A percentile compares a stretch with the other conserved stretches of the same genome.
Evolutionary conservation across 1,140 invertebrate genomes (phyloP).

Genomic region (Hylyphantes graminicola): DNA sequence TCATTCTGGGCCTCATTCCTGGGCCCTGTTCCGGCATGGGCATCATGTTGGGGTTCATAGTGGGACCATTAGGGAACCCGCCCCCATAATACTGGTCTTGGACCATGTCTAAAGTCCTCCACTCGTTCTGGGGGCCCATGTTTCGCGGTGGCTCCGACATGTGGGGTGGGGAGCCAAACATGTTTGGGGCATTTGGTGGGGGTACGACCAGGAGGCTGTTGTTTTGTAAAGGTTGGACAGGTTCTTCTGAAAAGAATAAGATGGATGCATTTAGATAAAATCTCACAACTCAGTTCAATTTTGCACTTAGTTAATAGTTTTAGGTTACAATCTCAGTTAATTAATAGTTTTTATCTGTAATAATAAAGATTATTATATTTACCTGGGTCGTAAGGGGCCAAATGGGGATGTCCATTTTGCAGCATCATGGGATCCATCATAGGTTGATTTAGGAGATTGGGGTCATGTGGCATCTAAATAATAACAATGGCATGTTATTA

Average conservation of each 20-base stretch:
- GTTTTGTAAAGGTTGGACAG: background rate
- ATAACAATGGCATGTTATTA: too few relatives aligned
- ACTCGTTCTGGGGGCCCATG: slow-evolving; percentile 7
- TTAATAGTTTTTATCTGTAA: too few relatives aligned
- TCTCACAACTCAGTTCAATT: too few relatives aligned
- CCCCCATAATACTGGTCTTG: slow-evolving; percentile 10
- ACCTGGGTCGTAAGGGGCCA: too few relatives aligned
- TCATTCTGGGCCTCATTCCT: slow-evolving; percentile 44
- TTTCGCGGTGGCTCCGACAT: slow-evolving; percentile 18
- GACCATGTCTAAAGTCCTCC: slow-evolving; percentile 15
- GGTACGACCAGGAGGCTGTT: slow-evolving; percentile 22
- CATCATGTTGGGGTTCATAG: background rate
- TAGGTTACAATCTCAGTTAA: too few relatives aligned
- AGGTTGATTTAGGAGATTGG: too few relatives aligned
- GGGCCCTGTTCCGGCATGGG: background rate
- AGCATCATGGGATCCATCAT: too few relatives aligned
- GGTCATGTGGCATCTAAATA: too few relatives aligned
- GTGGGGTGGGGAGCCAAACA: background rate
- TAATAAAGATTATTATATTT: too few relatives aligned
- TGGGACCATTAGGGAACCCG: background rate
- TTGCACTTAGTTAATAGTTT: too few relatives aligned
- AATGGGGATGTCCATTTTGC: too few relatives aligned
- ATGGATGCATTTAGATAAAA: background rate
- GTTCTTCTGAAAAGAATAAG: slow-evolving; percentile 15
- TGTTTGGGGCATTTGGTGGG: background rate